phyloP scores from a whole-genome alignment of 2,113 vertebrate species.

The Anarhynchus alexandrinus region DNA sequence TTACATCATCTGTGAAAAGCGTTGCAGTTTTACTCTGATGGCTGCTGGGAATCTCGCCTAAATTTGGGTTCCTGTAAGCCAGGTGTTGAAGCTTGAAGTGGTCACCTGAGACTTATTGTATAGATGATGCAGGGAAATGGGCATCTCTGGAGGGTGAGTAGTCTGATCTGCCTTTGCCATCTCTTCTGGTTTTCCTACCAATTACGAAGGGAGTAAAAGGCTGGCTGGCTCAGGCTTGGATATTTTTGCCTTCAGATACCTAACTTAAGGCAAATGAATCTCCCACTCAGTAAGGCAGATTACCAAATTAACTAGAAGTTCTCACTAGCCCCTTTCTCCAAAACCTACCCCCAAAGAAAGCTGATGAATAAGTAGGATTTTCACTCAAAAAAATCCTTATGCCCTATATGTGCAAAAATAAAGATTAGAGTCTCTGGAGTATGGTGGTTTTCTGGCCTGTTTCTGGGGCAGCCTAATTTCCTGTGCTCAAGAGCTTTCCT shows the following conservation, averaged over 20 bases:
- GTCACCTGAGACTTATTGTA: neutral
- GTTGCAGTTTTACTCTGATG: neutral
- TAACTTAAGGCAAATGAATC: neutral
- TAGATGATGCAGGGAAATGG: neutral
- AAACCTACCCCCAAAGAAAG: neutral
- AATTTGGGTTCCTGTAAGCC: neutral
- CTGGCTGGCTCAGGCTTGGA: neutral
- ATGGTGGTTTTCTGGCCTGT: neutral
- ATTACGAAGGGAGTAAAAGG: neutral
- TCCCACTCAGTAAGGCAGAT: neutral
- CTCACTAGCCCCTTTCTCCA: neutral
- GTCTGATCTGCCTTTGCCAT: neutral
- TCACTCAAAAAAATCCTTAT: neutral
- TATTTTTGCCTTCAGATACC: neutral
- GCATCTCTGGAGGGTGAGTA: neutral
- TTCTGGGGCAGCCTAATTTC: conserved; percentile 53
- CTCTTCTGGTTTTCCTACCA: neutral
- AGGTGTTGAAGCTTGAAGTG: neutral
- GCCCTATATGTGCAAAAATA: conserved; percentile 39
- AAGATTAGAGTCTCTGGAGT: neutral
- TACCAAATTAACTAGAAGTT: neutral
- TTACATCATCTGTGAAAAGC: neutral
- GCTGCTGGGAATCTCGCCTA: neutral
- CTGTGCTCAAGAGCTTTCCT: neutral
- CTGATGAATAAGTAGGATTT: neutral